A percentile compares a stretch with the other conserved stretches of the same genome.
Conservation (phyloP, 2,888 invertebrate species). For the Steromphala cineraria region DNA sequence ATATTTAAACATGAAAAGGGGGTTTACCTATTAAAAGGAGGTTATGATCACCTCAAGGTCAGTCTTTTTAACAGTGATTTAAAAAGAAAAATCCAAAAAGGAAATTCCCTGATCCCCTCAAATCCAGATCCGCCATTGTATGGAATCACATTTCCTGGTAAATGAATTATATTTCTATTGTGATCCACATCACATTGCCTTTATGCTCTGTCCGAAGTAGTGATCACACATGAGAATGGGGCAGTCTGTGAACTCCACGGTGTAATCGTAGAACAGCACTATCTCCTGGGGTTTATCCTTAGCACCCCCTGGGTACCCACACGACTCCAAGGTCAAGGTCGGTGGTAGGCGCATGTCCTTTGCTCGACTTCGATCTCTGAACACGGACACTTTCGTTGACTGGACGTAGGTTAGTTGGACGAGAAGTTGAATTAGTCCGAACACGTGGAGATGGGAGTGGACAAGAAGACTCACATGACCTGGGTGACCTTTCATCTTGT, state of each 20-base stretch:
- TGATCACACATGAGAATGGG: constrained; percentile 71
- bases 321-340: constrained; percentile 62
- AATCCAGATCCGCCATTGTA: too few relatives aligned
- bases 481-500: constrained; percentile 62
- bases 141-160: too few relatives aligned
- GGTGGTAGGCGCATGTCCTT: constrained; percentile 59
- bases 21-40: too few relatives aligned
- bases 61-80: too few relatives aligned
- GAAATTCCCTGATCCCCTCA: too few relatives aligned
- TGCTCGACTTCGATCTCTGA: constrained; percentile 63
- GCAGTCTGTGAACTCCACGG: constrained; percentile 70
- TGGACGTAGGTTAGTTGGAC: constrained; percentile 59
- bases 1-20: too few relatives aligned
- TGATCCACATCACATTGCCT: too few relatives aligned
- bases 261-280: constrained; percentile 70
- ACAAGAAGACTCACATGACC: constrained; percentile 66
- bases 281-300: constrained; percentile 64
- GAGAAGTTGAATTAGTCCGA: constrained; percentile 64
- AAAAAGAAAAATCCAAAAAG: too few relatives aligned
- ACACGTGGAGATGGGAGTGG: constrained; percentile 65
- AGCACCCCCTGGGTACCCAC: constrained; percentile 63
- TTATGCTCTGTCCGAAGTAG: constrained; percentile 66
- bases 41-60: too few relatives aligned
- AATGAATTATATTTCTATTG: too few relatives aligned
- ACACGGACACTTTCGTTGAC: constrained; percentile 68